Base-by-base conservation (phyloP, 1,140 invertebrate species). In the Neodiprion virginianus region DNA sequence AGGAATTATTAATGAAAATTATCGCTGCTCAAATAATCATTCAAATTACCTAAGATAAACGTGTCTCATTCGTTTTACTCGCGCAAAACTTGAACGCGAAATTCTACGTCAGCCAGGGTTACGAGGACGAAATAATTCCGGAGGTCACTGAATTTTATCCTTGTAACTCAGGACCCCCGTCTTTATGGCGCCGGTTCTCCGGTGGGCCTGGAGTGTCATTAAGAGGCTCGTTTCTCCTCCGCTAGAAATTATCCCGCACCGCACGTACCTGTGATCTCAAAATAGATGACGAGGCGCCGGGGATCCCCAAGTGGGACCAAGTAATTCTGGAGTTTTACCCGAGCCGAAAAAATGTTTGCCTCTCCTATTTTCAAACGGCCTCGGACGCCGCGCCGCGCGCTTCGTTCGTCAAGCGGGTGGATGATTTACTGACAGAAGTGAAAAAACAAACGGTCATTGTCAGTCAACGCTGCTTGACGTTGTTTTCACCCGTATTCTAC, bases 251-350 rank as follows among this genome's bases (percentile, higher is more conserved):
- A 61, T 17, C 11, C 11, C n/a, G 53, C 53, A 61, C 53, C 53
- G 53, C 53, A 61, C 53, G 53, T 61, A 61, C 53, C 53, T 61
- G 53, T 61, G 53, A 61, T 61, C 53, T 61, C 53, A 61, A 61
- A 61, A 61, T 61, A 61, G 53, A 40, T 40, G 28, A 11, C 53
- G 53, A 14, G 53, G 53, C 53, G 53, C 53, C 53, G n/a, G 53
- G 53, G 53, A 61, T 61, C n/a, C 53, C 53, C 53, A 12, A 61
- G 53, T 61, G 53, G n/a, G 8, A 61, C 4, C 11, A 5, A 61
- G 53, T 61, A 61, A 61, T 17, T 40, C 28, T 40, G 28, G 28
- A 40, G 28, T 40, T 40, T 40, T 40, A 40, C 28, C 28, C 28
- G 28, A 40, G 28, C 28, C 28, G 28, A 40, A 40, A 40, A 40